A percentile compares a stretch with the other conserved stretches of the same genome.
These are phyloP conservation scores for Petrocephalus zakoni DNA, from an alignment of 2,113 vertebrate species.

Conservation along the genomic window DNA sequence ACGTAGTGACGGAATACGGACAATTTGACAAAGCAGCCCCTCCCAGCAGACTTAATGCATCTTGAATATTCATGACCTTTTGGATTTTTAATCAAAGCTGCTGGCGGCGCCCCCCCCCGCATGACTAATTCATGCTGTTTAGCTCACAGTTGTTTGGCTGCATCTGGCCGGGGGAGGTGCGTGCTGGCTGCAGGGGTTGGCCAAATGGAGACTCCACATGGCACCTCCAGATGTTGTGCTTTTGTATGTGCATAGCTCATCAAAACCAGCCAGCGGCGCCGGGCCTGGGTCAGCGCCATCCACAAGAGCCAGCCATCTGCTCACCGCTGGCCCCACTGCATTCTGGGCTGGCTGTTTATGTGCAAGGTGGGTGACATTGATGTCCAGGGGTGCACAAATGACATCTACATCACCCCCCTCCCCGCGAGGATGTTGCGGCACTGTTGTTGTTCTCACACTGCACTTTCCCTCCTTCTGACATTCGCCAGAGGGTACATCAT, in stretches of 20 bases:
- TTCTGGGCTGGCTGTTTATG: constrained; percentile 50
- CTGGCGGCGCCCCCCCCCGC: constrained; percentile 53
- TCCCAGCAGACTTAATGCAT: constrained; percentile 52
- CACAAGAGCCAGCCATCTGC: constrained; percentile 70
- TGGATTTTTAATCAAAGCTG: constrained; percentile 81
- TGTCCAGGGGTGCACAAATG: constrained; percentile 14
- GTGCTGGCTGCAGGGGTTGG: constrained; percentile 60
- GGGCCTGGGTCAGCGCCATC: constrained; percentile 56
- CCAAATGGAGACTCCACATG: constrained; percentile 72
- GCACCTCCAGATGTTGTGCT: constrained; percentile 79
- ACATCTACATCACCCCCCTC: background rate
- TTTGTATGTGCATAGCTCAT: constrained; percentile 73
- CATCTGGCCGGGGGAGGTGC: constrained; percentile 47
- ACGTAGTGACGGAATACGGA: constrained; percentile 71
- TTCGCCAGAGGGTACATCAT: background rate
- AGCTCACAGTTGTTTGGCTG: constrained; percentile 53
- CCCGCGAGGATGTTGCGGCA: background rate
- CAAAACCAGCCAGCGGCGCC: constrained; percentile 58
- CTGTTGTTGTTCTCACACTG: background rate
- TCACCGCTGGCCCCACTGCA: constrained; percentile 52
- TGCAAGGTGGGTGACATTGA: constrained; percentile 19
- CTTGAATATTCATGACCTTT: constrained; percentile 78
- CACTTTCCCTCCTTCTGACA: background rate
- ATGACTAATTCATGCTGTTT: constrained; percentile 75
- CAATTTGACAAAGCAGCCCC: constrained; percentile 79